These are phyloP conservation scores for Didymodactylos carnosus DNA, from an alignment of 2,888 invertebrate genomes.

Conservation along the genomic window DNA sequence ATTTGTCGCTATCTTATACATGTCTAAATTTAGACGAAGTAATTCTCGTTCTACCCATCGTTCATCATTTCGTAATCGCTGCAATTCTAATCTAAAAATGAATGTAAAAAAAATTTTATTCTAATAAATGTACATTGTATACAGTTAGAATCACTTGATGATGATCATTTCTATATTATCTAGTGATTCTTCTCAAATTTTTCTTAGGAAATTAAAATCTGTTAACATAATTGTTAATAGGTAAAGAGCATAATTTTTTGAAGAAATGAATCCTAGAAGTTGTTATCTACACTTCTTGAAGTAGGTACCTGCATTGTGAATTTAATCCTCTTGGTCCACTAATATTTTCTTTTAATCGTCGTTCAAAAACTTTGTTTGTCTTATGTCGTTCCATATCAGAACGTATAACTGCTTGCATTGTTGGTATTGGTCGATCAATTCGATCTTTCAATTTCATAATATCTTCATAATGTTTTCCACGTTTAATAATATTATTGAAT, in stretches of 20 bases:
- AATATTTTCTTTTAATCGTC: background rate
- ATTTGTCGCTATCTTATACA: background rate
- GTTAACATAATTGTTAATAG: no score
- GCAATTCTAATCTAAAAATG: background rate
- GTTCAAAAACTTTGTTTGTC: background rate
- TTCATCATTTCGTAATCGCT: background rate
- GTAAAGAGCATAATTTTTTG: no score
- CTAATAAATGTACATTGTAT: no score
- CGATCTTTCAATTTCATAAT: background rate
- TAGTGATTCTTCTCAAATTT: no score
- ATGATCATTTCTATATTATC: no score
- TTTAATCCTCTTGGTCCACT: background rate
- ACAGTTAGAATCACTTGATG: no score
- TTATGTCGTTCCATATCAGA: background rate
- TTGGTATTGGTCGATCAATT: background rate
- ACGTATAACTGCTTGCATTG: background rate
- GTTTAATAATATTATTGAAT: background rate
- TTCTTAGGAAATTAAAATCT: no score
- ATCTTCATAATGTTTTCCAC: background rate
- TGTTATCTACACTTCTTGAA: no score
- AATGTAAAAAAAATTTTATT: no score
- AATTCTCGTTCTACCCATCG: background rate
- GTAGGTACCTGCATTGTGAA: background rate
- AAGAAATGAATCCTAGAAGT: no score
- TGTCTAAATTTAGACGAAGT: background rate